Conservation (phyloP, 2,113 vertebrate species). For the Menura novaehollandiae region DNA sequence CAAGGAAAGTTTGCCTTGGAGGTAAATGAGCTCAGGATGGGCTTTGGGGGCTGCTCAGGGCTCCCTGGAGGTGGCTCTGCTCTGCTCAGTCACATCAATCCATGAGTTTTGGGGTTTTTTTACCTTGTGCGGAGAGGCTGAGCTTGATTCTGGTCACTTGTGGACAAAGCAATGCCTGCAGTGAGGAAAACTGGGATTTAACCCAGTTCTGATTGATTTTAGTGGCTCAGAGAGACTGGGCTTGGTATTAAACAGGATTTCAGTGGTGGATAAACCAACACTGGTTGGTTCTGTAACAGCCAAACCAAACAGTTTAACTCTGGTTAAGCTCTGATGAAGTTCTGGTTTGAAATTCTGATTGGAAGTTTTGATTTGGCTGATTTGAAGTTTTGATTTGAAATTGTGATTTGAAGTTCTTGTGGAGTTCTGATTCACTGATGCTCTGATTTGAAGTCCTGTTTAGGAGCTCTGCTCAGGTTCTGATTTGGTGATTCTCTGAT, state of each 20-base stretch:
- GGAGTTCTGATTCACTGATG: not conserved
- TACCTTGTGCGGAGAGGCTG: not conserved
- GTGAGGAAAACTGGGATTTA: not conserved
- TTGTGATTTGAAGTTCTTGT: too few relatives aligned
- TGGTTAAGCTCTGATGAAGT: not conserved
- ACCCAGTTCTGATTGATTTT: not conserved
- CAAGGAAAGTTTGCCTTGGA: slow-evolving; percentile 97
- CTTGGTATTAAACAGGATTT: not conserved
- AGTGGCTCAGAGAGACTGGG: not conserved
- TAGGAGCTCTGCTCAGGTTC: too few relatives aligned
- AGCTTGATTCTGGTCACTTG: not conserved
- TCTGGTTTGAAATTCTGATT: too few relatives aligned
- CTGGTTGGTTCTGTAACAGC: not conserved
- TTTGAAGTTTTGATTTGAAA: too few relatives aligned
- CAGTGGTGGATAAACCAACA: not conserved
- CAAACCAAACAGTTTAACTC: not conserved
- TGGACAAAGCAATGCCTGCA: not conserved
- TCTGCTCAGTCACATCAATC: not conserved
- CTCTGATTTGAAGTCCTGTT: too few relatives aligned
- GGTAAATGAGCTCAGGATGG: slow-evolving; percentile 74
- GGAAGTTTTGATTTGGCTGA: too few relatives aligned
- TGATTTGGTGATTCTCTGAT: too few relatives aligned
- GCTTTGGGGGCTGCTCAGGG: too few relatives aligned
- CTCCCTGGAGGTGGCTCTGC: not conserved
- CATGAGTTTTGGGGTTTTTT: not conserved